phyloP scores from a whole-genome alignment of 2,113 vertebrate species.

The Planiliza haematocheilus region DNA sequence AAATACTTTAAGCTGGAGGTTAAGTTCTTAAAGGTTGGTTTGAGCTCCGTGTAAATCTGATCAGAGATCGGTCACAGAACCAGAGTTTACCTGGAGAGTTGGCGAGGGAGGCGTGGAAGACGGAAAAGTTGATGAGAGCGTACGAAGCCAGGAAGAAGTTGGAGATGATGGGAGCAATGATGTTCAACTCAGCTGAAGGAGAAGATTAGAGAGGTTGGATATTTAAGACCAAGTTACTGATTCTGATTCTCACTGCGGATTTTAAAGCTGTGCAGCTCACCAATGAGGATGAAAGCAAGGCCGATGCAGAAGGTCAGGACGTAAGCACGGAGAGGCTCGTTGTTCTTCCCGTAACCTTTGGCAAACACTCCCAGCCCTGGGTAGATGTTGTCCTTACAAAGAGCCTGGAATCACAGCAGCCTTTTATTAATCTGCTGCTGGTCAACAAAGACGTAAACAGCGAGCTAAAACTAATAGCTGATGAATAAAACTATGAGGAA shows the following conservation, averaged over 20 bases:
- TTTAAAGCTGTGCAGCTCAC: slow-evolving; percentile 76
- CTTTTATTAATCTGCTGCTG: not conserved
- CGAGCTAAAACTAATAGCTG: too few species aligned
- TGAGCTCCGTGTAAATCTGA: too few species aligned
- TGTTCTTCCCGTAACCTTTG: slow-evolving; percentile 97
- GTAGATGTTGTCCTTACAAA: slow-evolving; percentile 98
- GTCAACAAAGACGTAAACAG: not conserved
- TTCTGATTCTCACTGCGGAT: not conserved
- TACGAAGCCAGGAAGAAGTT: slow-evolving; percentile 99
- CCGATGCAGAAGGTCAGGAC: slow-evolving; percentile 96
- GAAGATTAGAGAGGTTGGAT: not conserved
- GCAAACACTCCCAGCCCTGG: slow-evolving; percentile 94
- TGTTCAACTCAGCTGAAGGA: slow-evolving; percentile 90
- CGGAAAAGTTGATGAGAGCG: slow-evolving; percentile 98
- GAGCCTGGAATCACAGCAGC: slow-evolving; percentile 81
- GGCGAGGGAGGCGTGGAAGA: slow-evolving; percentile 96
- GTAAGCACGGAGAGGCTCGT: slow-evolving; percentile 96
- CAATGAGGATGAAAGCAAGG: slow-evolving; percentile 97
- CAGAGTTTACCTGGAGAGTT: slow-evolving; percentile 92
- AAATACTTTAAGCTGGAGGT: too few species aligned
- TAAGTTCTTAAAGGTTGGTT: too few species aligned
- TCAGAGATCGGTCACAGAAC: too few species aligned
- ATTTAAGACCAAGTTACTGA: not conserved
- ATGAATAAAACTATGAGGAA: too few species aligned
- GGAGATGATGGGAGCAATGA: slow-evolving; percentile 98